A percentile compares a stretch with the other conserved stretches of the same genome.
phyloP scores from a whole-genome alignment of 2,113 vertebrate species.

The Nematolebias whitei region DNA sequence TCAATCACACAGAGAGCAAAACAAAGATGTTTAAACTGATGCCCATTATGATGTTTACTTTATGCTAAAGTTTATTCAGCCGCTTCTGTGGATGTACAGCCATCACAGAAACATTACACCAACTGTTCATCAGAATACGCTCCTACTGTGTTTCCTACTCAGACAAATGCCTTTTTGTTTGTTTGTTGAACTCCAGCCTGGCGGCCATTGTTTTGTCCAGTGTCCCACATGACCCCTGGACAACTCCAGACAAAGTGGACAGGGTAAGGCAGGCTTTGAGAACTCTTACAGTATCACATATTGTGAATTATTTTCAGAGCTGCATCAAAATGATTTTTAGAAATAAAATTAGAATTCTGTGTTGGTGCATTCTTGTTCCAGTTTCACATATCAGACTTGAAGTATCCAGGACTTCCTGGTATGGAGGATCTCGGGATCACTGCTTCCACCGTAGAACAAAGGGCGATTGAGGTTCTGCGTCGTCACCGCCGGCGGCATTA shows the following conservation, averaged over 20 bases:
- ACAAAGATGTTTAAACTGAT: neutral
- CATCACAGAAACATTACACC: neutral
- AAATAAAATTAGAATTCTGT: no score
- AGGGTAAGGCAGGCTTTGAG: conserved; percentile 77
- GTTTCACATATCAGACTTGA: conserved; percentile 90
- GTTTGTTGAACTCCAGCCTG: conserved; percentile 79
- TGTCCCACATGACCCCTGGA: conserved; percentile 91
- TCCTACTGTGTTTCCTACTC: neutral
- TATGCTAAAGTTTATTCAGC: neutral
- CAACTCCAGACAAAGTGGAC: conserved; percentile 90
- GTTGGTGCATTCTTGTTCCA: conserved; percentile 44
- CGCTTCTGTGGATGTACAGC: neutral
- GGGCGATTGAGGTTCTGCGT: conserved; percentile 90
- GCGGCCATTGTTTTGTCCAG: conserved; percentile 83
- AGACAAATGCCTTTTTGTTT: neutral
- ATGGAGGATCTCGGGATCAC: conserved; percentile 90
- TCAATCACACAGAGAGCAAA: neutral
- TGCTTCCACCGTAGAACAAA: conserved; percentile 85
- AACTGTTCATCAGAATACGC: neutral
- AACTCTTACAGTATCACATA: neutral
- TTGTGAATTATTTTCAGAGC: neutral
- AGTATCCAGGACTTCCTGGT: conserved; percentile 87
- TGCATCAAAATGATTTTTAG: no score
- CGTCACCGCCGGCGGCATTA: conserved; percentile 89
- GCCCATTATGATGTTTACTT: neutral